Evolutionary conservation across 2,113 vertebrate genomes (phyloP).

Genomic region (Lasiurus cinereus): DNA sequence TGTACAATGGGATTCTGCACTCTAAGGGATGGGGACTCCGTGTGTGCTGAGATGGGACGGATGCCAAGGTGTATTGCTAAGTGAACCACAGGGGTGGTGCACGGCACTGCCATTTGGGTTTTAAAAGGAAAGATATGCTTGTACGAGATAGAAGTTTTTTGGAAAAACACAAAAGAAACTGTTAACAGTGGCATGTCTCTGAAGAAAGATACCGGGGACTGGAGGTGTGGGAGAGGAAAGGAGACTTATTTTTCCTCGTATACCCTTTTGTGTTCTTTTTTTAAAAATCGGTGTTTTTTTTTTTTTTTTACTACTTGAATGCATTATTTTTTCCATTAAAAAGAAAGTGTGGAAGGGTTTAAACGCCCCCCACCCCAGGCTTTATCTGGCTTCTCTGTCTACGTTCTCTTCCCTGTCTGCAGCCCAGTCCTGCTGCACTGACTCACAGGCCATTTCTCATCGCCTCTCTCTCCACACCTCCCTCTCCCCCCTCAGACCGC

Average conservation of each 20-base stretch:
- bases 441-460: not conserved
- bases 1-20: not conserved
- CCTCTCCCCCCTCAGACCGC: not conserved
- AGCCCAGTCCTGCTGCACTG: not conserved
- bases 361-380: not conserved
- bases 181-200: conserved; percentile 73
- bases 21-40: not conserved
- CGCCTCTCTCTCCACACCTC: not conserved
- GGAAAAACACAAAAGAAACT: conserved; percentile 75
- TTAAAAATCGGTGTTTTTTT: not conserved
- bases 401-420: not conserved
- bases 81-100: conserved; percentile 57
- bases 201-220: conserved; percentile 68
- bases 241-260: conserved; percentile 60
- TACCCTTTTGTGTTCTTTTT: conserved; percentile 62
- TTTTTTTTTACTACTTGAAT: conserved; percentile 55
- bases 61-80: conserved; percentile 61
- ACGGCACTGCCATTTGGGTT: conserved; percentile 55
- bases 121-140: conserved; percentile 72
- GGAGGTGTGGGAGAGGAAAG: conserved; percentile 56
- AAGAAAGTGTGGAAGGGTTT: not conserved
- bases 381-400: conserved; percentile 29
- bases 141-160: conserved; percentile 72
- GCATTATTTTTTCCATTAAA: conserved; percentile 64
- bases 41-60: not conserved